A percentile compares a stretch with the other conserved stretches of the same genome.
phyloP scores from a whole-genome alignment of 2,113 vertebrate species.

The Tringa solitaria region DNA sequence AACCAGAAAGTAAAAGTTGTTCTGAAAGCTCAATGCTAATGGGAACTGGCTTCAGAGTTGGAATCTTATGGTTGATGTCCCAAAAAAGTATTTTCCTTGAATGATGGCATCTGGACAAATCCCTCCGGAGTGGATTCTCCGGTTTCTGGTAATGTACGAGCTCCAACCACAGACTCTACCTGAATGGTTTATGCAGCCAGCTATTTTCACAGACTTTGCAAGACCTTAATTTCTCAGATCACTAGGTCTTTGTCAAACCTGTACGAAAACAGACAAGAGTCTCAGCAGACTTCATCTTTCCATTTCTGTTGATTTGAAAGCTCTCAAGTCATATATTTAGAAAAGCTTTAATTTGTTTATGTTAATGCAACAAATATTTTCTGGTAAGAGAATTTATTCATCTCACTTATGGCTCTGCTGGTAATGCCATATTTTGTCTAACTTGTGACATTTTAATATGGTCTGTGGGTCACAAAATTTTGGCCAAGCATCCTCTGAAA shows the following conservation, averaged over 20 bases:
- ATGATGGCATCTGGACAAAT: background rate
- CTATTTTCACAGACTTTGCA: background rate
- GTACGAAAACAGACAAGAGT: background rate
- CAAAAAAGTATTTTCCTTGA: background rate
- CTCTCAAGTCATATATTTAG: background rate
- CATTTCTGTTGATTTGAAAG: background rate
- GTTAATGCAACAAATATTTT: background rate
- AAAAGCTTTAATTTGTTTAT: background rate
- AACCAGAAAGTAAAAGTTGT: background rate
- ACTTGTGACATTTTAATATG: background rate
- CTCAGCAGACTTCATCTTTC: background rate
- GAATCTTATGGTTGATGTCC: background rate
- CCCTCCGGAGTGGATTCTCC: background rate
- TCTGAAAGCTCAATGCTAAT: background rate
- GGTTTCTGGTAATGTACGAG: fast-evolving
- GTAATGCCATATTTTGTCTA: background rate
- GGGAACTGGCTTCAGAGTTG: background rate
- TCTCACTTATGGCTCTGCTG: background rate
- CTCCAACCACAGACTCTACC: background rate
- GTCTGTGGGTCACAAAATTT: background rate
- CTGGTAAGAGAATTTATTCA: background rate
- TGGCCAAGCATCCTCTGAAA: background rate
- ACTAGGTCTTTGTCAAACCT: background rate
- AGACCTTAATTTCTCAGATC: background rate
- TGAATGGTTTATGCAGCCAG: background rate